Evolutionary conservation across 2,888 invertebrate genomes (phyloP), one percentile per base, ranked within the genome.

Genomic region (Neria commutata): DNA sequence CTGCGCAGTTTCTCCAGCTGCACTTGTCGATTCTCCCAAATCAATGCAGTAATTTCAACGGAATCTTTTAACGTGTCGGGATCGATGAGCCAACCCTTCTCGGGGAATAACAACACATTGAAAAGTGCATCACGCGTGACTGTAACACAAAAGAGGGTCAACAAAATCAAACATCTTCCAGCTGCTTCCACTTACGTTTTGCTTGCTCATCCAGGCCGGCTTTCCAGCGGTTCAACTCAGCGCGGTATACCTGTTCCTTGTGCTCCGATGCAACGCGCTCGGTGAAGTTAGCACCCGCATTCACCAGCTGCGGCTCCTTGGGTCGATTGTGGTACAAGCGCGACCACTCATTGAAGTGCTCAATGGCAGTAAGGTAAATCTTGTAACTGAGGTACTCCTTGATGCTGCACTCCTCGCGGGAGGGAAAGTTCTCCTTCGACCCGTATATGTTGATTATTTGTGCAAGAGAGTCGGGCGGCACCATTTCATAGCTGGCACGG

Each of bases 201-300:
- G 91, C 89, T 74, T 91, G 91, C 70, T 89, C 87, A 50, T 85
- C 82, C 56, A 92, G 85, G 34, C 88, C 86, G 71, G 86, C 85
- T 66, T 85, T 86, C 92, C 92, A 92, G 54, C 92, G 85, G 19
- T 90, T 89, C 54, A 90, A 81, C 70, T 94, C 94, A n/a, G 87
- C 86, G 64, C 90, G 87, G 69, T 91, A 91, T 71, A 91, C 89
- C 42, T 91, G 89, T 73, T 89, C 85, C 71, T 88, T 88, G 73
- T 96, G 95, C 75, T 97, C 94, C 73, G 90, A 87, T 1, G 93
- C 93, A 23, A 96, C 91, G 79, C 91, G 91, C 74, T 96, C 95
- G 0, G 94, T 89, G 75, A 95, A 95, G 49, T 89, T 87, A 5
- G 88, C 87, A 69, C 85, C 86, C 16, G 85, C 74, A 0, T 84